phyloP scores from a whole-genome alignment of 2,888 invertebrate species.

The Melanostoma mellinum region DNA sequence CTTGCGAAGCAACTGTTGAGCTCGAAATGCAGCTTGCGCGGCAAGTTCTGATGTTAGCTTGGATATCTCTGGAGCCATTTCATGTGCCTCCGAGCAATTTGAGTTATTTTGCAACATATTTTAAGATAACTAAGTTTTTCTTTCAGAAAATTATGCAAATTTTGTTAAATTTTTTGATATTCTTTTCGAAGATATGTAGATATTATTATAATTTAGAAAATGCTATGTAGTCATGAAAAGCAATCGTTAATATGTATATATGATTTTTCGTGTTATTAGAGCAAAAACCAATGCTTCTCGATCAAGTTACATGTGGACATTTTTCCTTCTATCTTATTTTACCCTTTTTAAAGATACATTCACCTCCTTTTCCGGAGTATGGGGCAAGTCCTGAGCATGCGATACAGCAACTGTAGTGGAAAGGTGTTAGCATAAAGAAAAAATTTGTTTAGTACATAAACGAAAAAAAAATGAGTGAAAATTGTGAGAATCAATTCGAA shows the following conservation, averaged over 20 bases:
- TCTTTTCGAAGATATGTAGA: conserved; percentile 39
- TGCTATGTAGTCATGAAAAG: too few species aligned
- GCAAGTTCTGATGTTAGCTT: conserved; percentile 81
- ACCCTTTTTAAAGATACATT: conserved; percentile 43
- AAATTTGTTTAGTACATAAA: conserved; percentile 18
- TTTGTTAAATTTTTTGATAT: conserved; percentile 73
- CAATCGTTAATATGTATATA: conserved; percentile 5
- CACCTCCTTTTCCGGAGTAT: conserved; percentile 38
- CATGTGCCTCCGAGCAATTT: conserved; percentile 74
- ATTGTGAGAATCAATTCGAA: not conserved
- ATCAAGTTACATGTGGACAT: conserved; percentile 32
- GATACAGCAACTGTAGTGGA: conserved; percentile 15
- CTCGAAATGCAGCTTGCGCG: conserved; percentile 81
- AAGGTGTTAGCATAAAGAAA: conserved; percentile 24
- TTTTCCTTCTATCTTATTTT: conserved; percentile 31
- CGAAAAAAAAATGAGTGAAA: not conserved
- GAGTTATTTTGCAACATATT: conserved; percentile 75
- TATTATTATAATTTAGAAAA: conserved; percentile 5
- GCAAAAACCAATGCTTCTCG: conserved; percentile 24
- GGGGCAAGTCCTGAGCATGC: conserved; percentile 46
- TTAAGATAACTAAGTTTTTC: too few species aligned
- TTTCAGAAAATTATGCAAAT: conserved; percentile 43
- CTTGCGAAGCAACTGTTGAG: conserved; percentile 80
- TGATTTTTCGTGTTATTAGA: conserved; percentile 11
- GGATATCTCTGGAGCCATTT: conserved; percentile 81